phyloP scores from a whole-genome alignment of 2,888 invertebrate genomes.

The Polylopha cassiicola region DNA sequence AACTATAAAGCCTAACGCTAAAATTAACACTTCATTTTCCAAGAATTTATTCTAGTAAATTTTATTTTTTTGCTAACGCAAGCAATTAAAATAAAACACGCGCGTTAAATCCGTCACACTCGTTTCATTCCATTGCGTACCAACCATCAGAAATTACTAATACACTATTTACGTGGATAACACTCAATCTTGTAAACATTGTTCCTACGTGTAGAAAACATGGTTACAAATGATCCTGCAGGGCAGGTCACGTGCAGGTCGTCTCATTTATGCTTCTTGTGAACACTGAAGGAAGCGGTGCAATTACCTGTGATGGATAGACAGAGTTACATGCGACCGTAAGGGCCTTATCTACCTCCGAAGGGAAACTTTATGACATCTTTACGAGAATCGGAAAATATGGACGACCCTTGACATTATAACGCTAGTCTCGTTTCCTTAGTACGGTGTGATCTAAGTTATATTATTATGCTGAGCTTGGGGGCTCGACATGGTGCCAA shows the following conservation, averaged over 20 bases:
- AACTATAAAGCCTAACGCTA: no score
- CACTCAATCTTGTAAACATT: conserved; percentile 6
- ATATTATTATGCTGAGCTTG: no score
- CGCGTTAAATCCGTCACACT: no score
- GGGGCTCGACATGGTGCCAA: no score
- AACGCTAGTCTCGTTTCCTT: conserved; percentile 41
- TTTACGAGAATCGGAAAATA: conserved; percentile 67
- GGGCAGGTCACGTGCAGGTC: conserved; percentile 62
- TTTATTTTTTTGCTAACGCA: no score
- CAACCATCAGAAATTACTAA: no score
- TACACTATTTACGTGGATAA: no score
- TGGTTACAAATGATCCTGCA: conserved; percentile 58
- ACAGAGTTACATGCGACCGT: conserved; percentile 58
- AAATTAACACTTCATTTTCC: no score
- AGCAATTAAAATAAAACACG: no score
- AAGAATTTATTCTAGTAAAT: no score
- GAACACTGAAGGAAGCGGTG: conserved; percentile 64
- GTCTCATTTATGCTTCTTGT: conserved; percentile 64
- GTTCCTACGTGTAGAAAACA: conserved; percentile 31
- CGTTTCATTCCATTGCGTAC: no score
- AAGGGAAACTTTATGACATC: conserved; percentile 68
- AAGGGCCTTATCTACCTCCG: conserved; percentile 64
- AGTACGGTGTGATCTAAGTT: no score
- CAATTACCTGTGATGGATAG: conserved; percentile 69
- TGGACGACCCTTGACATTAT: conserved; percentile 58